Conservation (phyloP, 2,888 invertebrate species). For the Agrilus mali region DNA sequence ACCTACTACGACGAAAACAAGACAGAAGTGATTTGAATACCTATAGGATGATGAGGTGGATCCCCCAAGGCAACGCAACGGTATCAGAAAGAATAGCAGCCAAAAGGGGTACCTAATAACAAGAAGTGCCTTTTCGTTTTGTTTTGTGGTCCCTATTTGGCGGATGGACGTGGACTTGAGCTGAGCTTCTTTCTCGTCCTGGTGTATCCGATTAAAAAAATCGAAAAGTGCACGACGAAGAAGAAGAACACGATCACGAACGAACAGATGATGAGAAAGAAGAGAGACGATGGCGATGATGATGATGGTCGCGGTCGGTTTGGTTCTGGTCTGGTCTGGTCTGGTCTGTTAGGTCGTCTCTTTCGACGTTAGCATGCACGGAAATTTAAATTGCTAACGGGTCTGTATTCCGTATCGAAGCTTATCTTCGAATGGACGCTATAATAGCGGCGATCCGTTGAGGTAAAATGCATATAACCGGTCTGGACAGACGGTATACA, state of each 20-base stretch:
- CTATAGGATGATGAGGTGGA: too few relatives aligned
- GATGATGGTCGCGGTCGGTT: too few relatives aligned
- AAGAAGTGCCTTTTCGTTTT: too few relatives aligned
- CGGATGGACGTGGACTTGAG: too few relatives aligned
- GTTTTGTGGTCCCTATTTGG: too few relatives aligned
- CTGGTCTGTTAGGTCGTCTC: background rate
- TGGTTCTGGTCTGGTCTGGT: too few relatives aligned
- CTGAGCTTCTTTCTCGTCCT: too few relatives aligned
- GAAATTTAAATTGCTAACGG: conserved; percentile 38
- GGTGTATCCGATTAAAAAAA: too few relatives aligned
- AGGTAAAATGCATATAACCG: conserved; percentile 35
- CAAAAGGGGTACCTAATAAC: too few relatives aligned
- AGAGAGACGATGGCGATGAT: too few relatives aligned
- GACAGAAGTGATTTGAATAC: background rate
- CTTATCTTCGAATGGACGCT: conserved; percentile 33
- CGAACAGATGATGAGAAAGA: conserved; percentile 11
- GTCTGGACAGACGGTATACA: conserved; percentile 16
- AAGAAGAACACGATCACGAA: conserved; percentile 4
- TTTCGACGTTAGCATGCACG: conserved; percentile 18
- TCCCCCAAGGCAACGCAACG: too few relatives aligned
- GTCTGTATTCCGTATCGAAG: conserved; percentile 31
- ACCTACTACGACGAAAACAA: conserved; percentile 2
- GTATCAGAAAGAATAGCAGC: too few relatives aligned
- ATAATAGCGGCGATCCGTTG: conserved; percentile 29
- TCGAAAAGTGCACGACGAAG: background rate